A percentile compares a stretch with the other conserved stretches of the same genome.
These are phyloP conservation scores for Tubulanus polymorphus DNA, from an alignment of 2,888 invertebrate species.

Conservation along the genomic window DNA sequence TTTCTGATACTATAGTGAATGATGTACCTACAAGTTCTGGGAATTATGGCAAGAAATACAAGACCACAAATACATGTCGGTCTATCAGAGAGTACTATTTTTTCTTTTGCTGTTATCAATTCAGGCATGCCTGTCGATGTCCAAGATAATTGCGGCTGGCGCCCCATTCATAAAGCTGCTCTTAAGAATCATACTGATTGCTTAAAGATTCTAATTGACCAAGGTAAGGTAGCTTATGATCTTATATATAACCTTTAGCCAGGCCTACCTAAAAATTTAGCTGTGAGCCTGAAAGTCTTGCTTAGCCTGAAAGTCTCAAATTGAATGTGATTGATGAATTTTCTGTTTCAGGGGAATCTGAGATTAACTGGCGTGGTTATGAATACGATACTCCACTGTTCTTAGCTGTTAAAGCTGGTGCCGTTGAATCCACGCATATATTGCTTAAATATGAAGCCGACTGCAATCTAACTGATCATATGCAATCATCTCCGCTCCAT, in stretches of 20 bases:
- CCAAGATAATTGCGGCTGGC: conserved; percentile 53
- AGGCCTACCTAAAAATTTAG: too few relatives aligned
- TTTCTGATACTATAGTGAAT: too few relatives aligned
- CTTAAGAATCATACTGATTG: conserved; percentile 42
- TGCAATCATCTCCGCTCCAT: neutral
- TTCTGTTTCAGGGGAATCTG: conserved; percentile 24
- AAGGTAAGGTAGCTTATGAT: conserved; percentile 23
- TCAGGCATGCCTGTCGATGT: conserved; percentile 48
- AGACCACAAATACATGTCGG: too few relatives aligned
- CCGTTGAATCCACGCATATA: conserved; percentile 29
- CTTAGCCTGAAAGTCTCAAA: too few relatives aligned
- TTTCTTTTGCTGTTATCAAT: too few relatives aligned
- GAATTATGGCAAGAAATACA: too few relatives aligned
- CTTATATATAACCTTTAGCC: too few relatives aligned
- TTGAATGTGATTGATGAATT: too few relatives aligned
- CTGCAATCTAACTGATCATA: conserved; percentile 28
- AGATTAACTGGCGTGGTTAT: conserved; percentile 43
- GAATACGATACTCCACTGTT: conserved; percentile 47
- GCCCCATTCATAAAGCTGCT: conserved; percentile 47
- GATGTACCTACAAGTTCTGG: too few relatives aligned
- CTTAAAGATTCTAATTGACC: conserved; percentile 35
- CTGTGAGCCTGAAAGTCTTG: too few relatives aligned
- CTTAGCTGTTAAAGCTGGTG: conserved; percentile 37
- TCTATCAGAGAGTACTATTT: too few relatives aligned
- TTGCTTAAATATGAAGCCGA: conserved; percentile 43